Base-by-base conservation (phyloP, 1,140 invertebrate species). In the Bombus breviceps region DNA sequence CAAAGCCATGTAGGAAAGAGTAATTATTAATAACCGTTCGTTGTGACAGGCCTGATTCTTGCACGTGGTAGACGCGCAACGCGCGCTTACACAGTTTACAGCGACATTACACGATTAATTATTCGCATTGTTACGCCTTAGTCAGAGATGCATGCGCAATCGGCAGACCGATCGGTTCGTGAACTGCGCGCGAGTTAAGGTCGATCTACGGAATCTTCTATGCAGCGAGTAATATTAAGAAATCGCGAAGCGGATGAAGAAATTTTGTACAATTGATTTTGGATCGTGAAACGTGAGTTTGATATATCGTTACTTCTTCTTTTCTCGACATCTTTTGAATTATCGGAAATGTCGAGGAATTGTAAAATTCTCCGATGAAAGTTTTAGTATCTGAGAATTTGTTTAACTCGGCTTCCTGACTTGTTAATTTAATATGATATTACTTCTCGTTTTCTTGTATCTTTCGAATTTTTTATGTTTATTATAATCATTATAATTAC, bases 21-120 rank as follows among this genome's bases (percentile, higher is more conserved):
- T 89, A 83, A 89, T 89, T 89, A 89, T 89, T 90, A 90, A 90
- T 89, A 87, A 79, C 88, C 71, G 85, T 80, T 59, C 53, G 81
- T 69, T 81, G 74, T 53, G 68, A 69, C 75, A 37, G 68, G 69
- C 81, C 66, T 53, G 77, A 59, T 89, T 57, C 32, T 39, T 43
- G 71, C 57, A 32, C 71, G 32, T 57, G 72, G 72, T 81, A 83
- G 87, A 80, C 76, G 84, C 78, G 12, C 43, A 53, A 47, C 53
- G 37, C 28, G 47, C 47, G 64, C 80, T 89, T 79, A 75, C 68
- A 64, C 69, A 13, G 66, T 72, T 72, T 37, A 66, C 62, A 75
- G 72, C 66, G 75, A 83, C 79, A 57, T 89, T 86, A 77, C 53
- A 53, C 88, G 66, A 90, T 90, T 86, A 90, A 90, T 90, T 90